These are phyloP conservation scores for Oligia strigilis DNA, from an alignment of 2,888 invertebrate genomes.

Conservation along the genomic window DNA sequence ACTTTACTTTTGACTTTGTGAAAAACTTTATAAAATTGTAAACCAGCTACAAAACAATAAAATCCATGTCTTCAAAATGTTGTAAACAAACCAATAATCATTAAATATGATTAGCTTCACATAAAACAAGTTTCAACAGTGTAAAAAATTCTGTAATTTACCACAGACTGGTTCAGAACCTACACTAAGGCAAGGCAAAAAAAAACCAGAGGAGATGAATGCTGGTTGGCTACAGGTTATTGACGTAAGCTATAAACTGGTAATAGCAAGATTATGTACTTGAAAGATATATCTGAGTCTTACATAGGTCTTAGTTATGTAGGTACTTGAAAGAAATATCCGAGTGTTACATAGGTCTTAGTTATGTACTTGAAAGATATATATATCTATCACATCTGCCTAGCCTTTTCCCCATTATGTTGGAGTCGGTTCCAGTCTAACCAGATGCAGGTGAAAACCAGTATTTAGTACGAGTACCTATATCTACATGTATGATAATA, in stretches of 20 bases:
- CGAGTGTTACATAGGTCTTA: too few species aligned
- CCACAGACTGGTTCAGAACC: constrained; percentile 4
- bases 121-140: constrained; percentile 21
- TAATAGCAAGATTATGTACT: background rate
- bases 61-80: background rate
- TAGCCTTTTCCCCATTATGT: background rate
- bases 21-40: background rate
- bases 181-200: constrained; percentile 8
- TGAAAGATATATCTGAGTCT: background rate
- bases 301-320: background rate
- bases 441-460: background rate
- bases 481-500: too few species aligned
- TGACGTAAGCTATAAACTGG: constrained; percentile 9
- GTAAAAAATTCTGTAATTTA: constrained; percentile 23
- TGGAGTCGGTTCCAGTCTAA: background rate
- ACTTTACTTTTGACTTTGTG: too few species aligned
- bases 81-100: constrained; percentile 2
- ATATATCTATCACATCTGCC: too few species aligned
- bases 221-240: background rate
- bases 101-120: constrained; percentile 9
- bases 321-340: too few species aligned
- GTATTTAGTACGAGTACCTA: background rate
- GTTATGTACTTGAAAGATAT: too few species aligned
- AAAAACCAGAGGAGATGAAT: constrained; percentile 14
- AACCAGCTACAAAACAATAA: background rate